Evolutionary conservation across 2,113 vertebrate species (phyloP), one percentile per base, ranked within the genome.

Genomic region (Perca flavescens): DNA sequence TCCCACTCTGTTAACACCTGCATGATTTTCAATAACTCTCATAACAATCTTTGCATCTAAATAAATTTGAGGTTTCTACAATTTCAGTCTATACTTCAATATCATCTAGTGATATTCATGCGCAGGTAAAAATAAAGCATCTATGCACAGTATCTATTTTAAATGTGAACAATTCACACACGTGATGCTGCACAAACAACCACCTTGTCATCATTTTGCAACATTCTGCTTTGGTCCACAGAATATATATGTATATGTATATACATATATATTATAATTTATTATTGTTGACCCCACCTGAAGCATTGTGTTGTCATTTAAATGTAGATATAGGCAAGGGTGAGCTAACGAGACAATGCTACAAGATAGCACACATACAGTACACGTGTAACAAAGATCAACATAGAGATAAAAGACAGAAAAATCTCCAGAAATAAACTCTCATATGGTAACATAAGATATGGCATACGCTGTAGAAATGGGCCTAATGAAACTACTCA

Each of bases 271-370:
- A 43, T 43, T 11, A 43, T 43, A 11, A 43, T 40, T 10, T 11
- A 11, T 61, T 69, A 54, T 22, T n/a, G 69, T 56, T 21, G 75
- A 79, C 64, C 80, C 79, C 58, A 76, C 13, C 86, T 46, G 69
- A 91, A 88, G 89, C 83, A 86, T 87, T 88, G 86, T 89, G 76
- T 78, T 86, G 68, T 93, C 64, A 53, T 84, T 91, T 74, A 78
- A 86, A 88, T 80, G 74, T 82, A 80, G 77, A 92, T 93, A 91
- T 89, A 92, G 93, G 89, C 92, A 88, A 89, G 79, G 91, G 92
- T 92, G 93, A 88, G 87, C 86, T 82, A 86, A 87, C 10, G 2
- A 43, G 40, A 43, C 40, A 43, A 43, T 43, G 40, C 40, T 43
- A 43, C 9, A 43, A 43, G 66, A 69, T 65, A 73, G 80, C 72